Evolutionary conservation across 2,113 vertebrate species (phyloP).

Genomic region (Ctenodactylus gundi): DNA sequence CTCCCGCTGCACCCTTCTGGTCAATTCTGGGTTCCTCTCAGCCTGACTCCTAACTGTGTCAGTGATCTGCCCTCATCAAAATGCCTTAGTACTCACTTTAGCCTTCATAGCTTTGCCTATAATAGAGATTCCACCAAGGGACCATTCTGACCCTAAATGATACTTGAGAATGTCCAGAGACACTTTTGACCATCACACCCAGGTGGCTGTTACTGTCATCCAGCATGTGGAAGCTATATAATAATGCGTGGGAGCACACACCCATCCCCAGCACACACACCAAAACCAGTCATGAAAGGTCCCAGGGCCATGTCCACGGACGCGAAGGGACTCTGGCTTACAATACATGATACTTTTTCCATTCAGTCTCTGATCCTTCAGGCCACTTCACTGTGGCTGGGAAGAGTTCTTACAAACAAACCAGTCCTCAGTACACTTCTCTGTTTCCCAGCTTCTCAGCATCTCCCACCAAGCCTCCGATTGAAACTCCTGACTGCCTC

Average conservation of each 20-base stretch:
- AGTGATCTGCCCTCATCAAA: neutral
- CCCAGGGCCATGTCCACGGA: accelerated
- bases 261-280: neutral
- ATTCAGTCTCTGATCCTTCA: neutral
- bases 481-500: neutral
- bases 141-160: neutral
- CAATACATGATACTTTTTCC: neutral
- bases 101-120: neutral
- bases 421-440: too few relatives aligned
- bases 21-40: neutral
- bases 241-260: too few relatives aligned
- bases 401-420: neutral
- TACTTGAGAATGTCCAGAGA: neutral
- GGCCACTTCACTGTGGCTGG: neutral
- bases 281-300: accelerated
- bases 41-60: too few relatives aligned
- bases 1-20: accelerated
- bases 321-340: neutral
- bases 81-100: neutral
- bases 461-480: accelerated
- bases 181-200: neutral
- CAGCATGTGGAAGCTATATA: neutral
- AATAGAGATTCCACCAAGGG: neutral
- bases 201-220: neutral
- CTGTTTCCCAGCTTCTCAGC: neutral